These are phyloP conservation scores for Molorchus minor DNA, from an alignment of 2,888 invertebrate species.

Conservation along the genomic window DNA sequence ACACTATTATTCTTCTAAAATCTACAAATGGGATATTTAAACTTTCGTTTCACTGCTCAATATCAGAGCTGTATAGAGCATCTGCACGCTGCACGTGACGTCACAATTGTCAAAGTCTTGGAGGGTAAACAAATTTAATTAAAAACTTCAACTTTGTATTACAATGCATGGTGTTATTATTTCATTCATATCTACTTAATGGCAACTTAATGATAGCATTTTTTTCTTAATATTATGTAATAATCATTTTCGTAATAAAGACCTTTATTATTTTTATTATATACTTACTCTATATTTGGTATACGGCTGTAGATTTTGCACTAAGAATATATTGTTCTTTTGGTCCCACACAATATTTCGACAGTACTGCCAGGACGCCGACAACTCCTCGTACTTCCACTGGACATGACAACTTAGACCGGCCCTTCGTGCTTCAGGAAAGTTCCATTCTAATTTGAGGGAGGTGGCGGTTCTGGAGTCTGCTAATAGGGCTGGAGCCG, in stretches of 20 bases:
- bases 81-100: too few relatives aligned
- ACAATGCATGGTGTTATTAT: too few relatives aligned
- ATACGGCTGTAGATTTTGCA: slow-evolving; percentile 84
- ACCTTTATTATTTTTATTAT: neutral
- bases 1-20: too few relatives aligned
- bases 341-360: slow-evolving; percentile 74
- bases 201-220: too few relatives aligned
- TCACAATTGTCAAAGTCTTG: too few relatives aligned
- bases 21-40: too few relatives aligned
- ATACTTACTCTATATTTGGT: slow-evolving; percentile 84
- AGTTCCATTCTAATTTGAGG: slow-evolving; percentile 81
- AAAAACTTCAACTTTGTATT: too few relatives aligned
- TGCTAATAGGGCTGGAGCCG: slow-evolving; percentile 80
- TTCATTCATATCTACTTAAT: slow-evolving; percentile 1
- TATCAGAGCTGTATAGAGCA: too few relatives aligned
- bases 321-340: slow-evolving; percentile 68
- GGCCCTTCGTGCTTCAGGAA: slow-evolving; percentile 67
- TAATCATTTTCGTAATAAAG: too few relatives aligned
- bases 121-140: too few relatives aligned
- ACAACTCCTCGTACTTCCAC: slow-evolving; percentile 77
- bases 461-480: slow-evolving; percentile 81
- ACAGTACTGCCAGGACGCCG: slow-evolving; percentile 84
- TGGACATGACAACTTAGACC: slow-evolving; percentile 73
- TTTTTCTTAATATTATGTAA: too few relatives aligned
- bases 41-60: too few relatives aligned